Base-by-base conservation (phyloP, 2,797 vertebrate genomes). In the Acipenser oxyrinchus region DNA sequence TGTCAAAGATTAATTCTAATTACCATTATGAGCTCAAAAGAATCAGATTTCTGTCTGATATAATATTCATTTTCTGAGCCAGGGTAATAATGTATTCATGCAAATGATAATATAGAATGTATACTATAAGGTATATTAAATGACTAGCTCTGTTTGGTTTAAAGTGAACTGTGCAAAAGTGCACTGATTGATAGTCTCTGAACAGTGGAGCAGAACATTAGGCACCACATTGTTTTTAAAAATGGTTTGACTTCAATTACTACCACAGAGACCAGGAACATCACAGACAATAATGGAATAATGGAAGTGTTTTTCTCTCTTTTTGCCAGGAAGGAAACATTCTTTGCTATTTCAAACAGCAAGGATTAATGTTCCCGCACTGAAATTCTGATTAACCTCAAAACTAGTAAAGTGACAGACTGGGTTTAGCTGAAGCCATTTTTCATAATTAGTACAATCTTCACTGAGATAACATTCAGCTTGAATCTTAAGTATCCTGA, bases 371-470 rank as follows among this genome's bases (percentile, higher is more conserved):
- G 15, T 13, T n/a, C 15, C 55, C 6, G 12, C 15, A 7, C 55
- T n/a, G 12, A 58, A n/a, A 58, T 58, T 58, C 12, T 58, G 12
- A 58, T 7, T 58, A n/a, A 58, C 55, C 55, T n/a, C 12, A 58
- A 58, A 37, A 37, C 15, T n/a, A 58, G 55, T 13, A 10, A 58
- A 58, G n/a, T 58, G 55, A 58, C 55, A 58, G 55, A n/a, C 4
- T 58, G 12, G 55, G 15, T 58, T 58, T 58, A 58, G 55, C 12
- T 11, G 12, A 7, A 58, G 55, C 15, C 55, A 58, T 58, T 13
- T 58, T 58, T 58, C 55, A 58, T 58, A 11, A 58, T 58, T 58
- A 58, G 12, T 58, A 58, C 15, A 13, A n/a, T 11, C 55, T 58
- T 58, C n/a, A 58, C 10, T 13, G 11, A 58, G 55, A 11, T 7